phyloP scores from a whole-genome alignment of 2,888 invertebrate genomes.

The Digitonthophagus gazella region DNA sequence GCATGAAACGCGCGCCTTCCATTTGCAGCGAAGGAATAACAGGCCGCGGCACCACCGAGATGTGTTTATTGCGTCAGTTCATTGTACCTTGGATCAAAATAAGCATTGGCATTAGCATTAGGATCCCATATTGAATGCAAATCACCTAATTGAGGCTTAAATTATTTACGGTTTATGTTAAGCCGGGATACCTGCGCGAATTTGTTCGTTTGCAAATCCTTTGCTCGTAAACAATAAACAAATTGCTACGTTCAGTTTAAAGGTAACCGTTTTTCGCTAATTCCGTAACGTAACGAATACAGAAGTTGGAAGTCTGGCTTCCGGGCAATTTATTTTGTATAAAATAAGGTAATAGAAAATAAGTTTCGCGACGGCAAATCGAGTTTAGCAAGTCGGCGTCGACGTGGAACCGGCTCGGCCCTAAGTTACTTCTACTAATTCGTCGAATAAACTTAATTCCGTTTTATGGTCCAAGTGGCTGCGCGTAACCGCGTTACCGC shows the following conservation, averaged over 20 bases:
- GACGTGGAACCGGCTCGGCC: constrained; percentile 6
- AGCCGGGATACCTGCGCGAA: too few relatives aligned
- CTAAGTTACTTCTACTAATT: constrained; percentile 24
- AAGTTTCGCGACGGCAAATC: background rate
- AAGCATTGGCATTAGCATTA: background rate
- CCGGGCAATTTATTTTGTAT: background rate
- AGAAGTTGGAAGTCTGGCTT: too few relatives aligned
- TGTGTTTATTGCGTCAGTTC: background rate
- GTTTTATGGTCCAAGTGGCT: constrained; percentile 26
- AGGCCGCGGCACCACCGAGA: background rate
- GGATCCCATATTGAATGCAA: background rate
- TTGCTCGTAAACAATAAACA: too few relatives aligned
- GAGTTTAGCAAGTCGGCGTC: background rate
- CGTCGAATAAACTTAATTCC: constrained; percentile 33
- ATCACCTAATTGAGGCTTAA: background rate
- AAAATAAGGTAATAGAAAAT: constrained; percentile 2
- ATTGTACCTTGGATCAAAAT: background rate
- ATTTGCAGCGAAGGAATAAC: background rate
- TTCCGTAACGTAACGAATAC: too few relatives aligned
- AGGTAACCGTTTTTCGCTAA: too few relatives aligned
- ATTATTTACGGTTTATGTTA: background rate
- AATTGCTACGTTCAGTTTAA: too few relatives aligned
- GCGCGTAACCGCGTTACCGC: constrained; percentile 34
- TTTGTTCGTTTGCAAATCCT: too few relatives aligned
- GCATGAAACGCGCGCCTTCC: background rate